Percentiles rank a stretch among this genome's conserved stretches.
Conservation (phyloP, 2,113 vertebrate genomes). For the Panthera uncia region DNA sequence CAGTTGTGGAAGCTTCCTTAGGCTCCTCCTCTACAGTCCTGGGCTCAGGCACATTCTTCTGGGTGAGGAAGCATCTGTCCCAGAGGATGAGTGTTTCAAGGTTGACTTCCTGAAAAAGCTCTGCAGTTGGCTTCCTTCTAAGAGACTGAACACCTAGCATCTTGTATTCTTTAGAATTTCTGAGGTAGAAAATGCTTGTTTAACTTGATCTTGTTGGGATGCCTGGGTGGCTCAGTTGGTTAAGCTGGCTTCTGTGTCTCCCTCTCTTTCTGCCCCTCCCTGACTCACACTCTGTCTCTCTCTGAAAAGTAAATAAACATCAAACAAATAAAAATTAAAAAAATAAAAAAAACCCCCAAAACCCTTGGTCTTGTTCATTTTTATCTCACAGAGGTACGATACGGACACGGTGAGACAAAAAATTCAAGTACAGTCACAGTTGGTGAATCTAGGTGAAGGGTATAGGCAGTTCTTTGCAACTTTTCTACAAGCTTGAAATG, state of each 20-base stretch:
- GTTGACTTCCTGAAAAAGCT: background rate
- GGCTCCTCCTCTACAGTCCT: background rate
- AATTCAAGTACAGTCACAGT: background rate
- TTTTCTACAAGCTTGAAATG: background rate
- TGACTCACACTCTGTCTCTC: no score
- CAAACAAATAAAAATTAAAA: no score
- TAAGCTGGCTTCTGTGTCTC: no score
- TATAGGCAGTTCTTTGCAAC: background rate
- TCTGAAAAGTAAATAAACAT: no score
- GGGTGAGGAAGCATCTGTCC: background rate
- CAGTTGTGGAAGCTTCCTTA: constrained; percentile 8
- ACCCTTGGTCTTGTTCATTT: background rate
- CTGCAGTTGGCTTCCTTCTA: background rate
- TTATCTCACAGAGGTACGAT: background rate
- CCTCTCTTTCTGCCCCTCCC: no score
- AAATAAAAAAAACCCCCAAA: fast-evolving
- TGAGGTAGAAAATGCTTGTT: background rate
- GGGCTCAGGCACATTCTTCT: background rate
- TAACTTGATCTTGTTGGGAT: background rate
- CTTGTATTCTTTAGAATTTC: background rate
- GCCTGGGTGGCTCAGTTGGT: no score
- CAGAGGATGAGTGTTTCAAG: background rate
- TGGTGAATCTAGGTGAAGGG: background rate
- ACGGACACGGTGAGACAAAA: background rate
- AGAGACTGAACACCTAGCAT: background rate